Conservation (phyloP, 2,113 vertebrate species). For the Aegypius monachus region DNA sequence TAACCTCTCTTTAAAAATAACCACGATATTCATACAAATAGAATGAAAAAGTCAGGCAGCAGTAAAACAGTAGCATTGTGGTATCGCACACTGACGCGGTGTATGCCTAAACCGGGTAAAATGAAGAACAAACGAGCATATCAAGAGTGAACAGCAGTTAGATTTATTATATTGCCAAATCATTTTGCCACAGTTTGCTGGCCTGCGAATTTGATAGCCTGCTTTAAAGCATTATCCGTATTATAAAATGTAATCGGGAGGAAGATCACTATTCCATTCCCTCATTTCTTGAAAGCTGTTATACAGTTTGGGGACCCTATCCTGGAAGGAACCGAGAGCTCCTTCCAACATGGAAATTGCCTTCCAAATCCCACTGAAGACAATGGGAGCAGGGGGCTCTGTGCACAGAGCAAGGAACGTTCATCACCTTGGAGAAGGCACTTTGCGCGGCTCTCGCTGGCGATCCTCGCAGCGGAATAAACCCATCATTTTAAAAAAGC, state of each 20-base stretch:
- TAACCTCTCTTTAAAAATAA: conserved; percentile 49
- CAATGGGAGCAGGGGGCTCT: neutral
- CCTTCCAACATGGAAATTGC: neutral
- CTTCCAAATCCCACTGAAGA: neutral
- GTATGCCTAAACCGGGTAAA: neutral
- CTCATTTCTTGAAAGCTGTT: neutral
- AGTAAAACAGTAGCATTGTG: neutral
- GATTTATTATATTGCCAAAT: neutral
- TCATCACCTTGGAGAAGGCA: conserved; percentile 65
- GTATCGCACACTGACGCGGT: neutral
- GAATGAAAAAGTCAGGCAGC: neutral
- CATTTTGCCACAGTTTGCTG: neutral
- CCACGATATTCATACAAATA: neutral
- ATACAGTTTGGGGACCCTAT: neutral
- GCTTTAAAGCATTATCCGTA: neutral
- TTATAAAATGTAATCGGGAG: neutral
- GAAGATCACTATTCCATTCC: neutral
- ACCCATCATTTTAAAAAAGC: neutral
- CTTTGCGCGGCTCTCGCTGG: neutral
- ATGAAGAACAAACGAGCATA: neutral
- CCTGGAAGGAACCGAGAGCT: neutral
- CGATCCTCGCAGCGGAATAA: neutral
- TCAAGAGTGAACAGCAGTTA: neutral
- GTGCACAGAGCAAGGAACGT: neutral
- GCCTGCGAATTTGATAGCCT: neutral